Base-by-base conservation (phyloP, 2,797 vertebrate genomes). In the Pipistrellus nathusii region DNA sequence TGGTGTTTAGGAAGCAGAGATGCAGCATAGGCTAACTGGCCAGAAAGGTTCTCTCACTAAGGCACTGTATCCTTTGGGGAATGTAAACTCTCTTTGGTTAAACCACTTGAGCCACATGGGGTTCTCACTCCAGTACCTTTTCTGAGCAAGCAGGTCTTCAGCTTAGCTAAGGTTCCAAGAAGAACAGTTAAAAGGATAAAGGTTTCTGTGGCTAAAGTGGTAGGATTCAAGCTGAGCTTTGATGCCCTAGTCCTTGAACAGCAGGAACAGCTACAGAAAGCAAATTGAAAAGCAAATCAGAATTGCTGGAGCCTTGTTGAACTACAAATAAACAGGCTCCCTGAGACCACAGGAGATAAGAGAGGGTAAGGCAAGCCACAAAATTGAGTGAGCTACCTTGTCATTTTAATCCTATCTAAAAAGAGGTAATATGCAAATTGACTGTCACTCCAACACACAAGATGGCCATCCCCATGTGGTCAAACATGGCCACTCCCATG, bases 241-340 rank as follows among this genome's bases (percentile, higher is more conserved):
- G 83, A 94, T 92, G 83, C 13, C 35, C 62, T 10, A 69, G 72
- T 55, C 89, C 77, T 94, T 71, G 92, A 95, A 95, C 89, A 96
- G 88, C 86, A 93, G 94, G 80, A 84, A 86, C 80, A 96, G 80
- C 89, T 95, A 84, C 89, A 87, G 68, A 94, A 95, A 95, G 86
- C 89, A 94, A 97, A 92, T 94, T 0, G 2, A 84, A 95, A 95
- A 95, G 92, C 82, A 96, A 96, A 95, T 86, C 0, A 2, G 80
- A 96, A 96, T 95, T 96, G 62, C 91, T 92, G 93, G 68, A 94
- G 71, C 32, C 91, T 94, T 94, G 92, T 95, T 94, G 82, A 93
- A 93, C 88, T 76, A 72, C 86, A 95, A 94, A 96, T 94, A 96
- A 96, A 71, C 76, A 71, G 87, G 76, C 38, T 93, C 80, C 62